phyloP scores from a whole-genome alignment of 1,140 invertebrate species.

The Penaeus japonicus region DNA sequence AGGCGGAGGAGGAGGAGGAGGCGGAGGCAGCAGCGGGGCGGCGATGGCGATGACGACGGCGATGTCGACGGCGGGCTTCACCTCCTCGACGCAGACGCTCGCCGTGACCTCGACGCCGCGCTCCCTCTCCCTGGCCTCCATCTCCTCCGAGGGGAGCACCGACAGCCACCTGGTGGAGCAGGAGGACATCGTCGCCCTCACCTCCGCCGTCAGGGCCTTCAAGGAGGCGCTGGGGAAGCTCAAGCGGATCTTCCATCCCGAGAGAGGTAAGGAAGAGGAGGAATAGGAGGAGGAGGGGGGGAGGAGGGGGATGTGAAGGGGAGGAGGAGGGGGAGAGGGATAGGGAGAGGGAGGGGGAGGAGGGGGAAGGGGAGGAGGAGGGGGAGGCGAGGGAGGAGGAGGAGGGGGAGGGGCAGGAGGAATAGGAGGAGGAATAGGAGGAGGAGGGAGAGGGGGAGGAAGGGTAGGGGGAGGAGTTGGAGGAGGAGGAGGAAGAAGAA shows the following conservation, averaged over 20 bases:
- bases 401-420: too few species aligned
- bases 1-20: too few species aligned
- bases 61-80: constrained; percentile 40
- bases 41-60: background rate
- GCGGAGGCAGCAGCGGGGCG: background rate
- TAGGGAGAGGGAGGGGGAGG: too few species aligned
- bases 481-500: too few species aligned
- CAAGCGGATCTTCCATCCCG: constrained; percentile 65
- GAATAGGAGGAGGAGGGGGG: too few species aligned
- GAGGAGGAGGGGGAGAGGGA: too few species aligned
- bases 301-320: too few species aligned
- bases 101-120: constrained; percentile 53
- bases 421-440: too few species aligned
- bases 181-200: constrained; percentile 68
- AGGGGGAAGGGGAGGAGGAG: too few species aligned
- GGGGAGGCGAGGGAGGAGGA: too few species aligned
- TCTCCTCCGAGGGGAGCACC: constrained; percentile 64
- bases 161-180: constrained; percentile 65
- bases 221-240: constrained; percentile 68
- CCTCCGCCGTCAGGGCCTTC: constrained; percentile 68
- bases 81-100: constrained; percentile 44
- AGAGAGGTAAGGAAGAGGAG: constrained; percentile 65
- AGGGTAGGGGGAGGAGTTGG: too few species aligned
- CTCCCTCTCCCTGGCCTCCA: constrained; percentile 64
- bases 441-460: too few species aligned